Evolutionary conservation across 2,888 invertebrate species (phyloP).

Genomic region (Orthonychiurus folsomi): DNA sequence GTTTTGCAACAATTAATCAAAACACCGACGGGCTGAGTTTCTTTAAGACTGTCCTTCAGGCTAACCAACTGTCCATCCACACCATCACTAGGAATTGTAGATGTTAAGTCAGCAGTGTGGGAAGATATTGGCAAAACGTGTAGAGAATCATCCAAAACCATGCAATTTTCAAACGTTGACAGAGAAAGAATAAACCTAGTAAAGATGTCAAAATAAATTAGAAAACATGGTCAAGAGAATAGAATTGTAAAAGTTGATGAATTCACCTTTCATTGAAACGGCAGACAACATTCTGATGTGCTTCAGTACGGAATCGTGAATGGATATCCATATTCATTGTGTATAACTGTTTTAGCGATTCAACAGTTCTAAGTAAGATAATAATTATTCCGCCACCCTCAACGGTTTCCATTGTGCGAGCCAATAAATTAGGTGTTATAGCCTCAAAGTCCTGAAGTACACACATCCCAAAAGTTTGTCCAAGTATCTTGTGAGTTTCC

Average conservation of each 20-base stretch:
- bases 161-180: conserved; percentile 72
- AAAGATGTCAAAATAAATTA: too few species aligned
- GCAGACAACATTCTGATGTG: conserved; percentile 80
- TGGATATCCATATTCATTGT: conserved; percentile 99
- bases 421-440: conserved; percentile 89
- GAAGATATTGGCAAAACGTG: conserved; percentile 87
- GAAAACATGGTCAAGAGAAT: conserved; percentile 8
- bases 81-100: conserved; percentile 52
- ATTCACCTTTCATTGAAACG: conserved; percentile 83
- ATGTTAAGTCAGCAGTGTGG: conserved; percentile 59
- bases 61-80: conserved; percentile 58
- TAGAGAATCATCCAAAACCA: conserved; percentile 90
- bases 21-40: conserved; percentile 84
- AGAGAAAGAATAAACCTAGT: conserved; percentile 77
- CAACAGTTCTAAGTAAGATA: conserved; percentile 72
- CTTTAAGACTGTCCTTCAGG: conserved; percentile 71
- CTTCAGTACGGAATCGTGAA: conserved; percentile 86
- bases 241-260: neutral
- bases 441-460: conserved; percentile 95
- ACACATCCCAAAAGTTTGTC: conserved; percentile 93
- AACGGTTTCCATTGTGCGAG: conserved; percentile 93
- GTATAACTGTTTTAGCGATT: conserved; percentile 84
- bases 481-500: conserved; percentile 94
- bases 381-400: conserved; percentile 93
- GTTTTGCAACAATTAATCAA: conserved; percentile 84